These are phyloP conservation scores for Calliphora vicina DNA, from an alignment of 1,140 invertebrate genomes.

Conservation along the genomic window DNA sequence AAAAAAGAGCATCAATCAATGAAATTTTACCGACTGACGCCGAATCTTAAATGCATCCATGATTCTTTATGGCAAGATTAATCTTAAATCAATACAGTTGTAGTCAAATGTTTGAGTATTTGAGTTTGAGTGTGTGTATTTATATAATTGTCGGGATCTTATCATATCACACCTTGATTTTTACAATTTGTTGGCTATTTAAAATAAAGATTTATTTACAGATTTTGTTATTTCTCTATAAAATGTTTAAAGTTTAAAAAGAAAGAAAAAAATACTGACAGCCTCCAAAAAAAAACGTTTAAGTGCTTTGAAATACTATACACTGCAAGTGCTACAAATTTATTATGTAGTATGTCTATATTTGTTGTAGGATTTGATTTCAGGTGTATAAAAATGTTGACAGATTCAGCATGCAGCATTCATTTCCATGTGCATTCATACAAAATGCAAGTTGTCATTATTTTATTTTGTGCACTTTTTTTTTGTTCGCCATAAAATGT, in stretches of 20 bases:
- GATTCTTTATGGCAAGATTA: not conserved
- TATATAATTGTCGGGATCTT: not conserved
- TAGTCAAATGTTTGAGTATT: not conserved
- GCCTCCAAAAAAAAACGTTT: not conserved
- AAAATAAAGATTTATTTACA: not conserved
- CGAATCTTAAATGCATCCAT: not conserved
- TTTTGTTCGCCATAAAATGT: not conserved
- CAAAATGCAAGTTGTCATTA: not conserved
- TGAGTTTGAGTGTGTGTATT: not conserved
- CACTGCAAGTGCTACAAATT: not conserved
- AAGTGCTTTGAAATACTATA: not conserved
- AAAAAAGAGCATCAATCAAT: not conserved
- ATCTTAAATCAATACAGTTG: not conserved
- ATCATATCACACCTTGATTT: not conserved
- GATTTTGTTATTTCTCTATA: not conserved
- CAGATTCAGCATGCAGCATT: not conserved
- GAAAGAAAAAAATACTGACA: not conserved
- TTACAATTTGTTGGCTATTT: not conserved
- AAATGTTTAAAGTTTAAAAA: not conserved
- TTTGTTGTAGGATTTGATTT: not conserved
- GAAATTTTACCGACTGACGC: slow-evolving; percentile 3
- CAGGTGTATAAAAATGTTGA: not conserved
- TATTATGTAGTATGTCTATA: not conserved
- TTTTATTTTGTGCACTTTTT: not conserved
- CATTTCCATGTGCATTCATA: not conserved